Base-by-base conservation (phyloP, 2,888 invertebrate genomes). In the Pachliopta kotzebuea region DNA sequence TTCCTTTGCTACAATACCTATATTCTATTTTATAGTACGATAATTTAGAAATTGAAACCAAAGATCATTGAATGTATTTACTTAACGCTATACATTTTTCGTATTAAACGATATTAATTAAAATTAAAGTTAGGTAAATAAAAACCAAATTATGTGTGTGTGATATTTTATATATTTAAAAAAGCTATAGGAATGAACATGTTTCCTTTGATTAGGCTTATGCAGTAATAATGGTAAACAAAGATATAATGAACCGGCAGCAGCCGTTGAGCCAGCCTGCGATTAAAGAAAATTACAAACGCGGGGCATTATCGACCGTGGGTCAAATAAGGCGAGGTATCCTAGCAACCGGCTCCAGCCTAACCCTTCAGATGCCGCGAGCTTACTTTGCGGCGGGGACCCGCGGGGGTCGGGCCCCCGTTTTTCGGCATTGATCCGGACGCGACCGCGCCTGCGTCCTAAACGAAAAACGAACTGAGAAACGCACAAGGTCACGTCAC, bases 371-470 rank as follows among this genome's bases (percentile, higher is more conserved):
- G 88, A 88, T 82, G 87, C 85, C 85, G 84, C 85, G 84, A 85
- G 81, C 84, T 88, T 87, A 88, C 90, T 88, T 89, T 83, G 85
- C 82, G 84, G 81, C 75, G 75, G 80, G 80, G 78, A 70, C 73
- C 76, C 78, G 78, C 77, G 81, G 83, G 82, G 83, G 84, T 78
- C 74, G 72, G 71, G 72, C 84, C 86, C 87, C 85, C 84, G 88
- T 88, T 89, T 90, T 90, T 90, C 87, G 90, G 87, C 90, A 90
- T 90, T 88, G 90, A 90, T 90, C 90, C 82, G 76, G 71, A 76
- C 81, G 73, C 77, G 73, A 86, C 69, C 88, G 90, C 90, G 90
- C 90, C 84, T 89, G 90, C 90, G 90, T 88, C 84, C 76, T 85
- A 77, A 78, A 84, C 86, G 85, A 89, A 90, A 90, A 89, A 88